phyloP scores from a whole-genome alignment of 2,113 vertebrate species.

The Spilogale gracilis region DNA sequence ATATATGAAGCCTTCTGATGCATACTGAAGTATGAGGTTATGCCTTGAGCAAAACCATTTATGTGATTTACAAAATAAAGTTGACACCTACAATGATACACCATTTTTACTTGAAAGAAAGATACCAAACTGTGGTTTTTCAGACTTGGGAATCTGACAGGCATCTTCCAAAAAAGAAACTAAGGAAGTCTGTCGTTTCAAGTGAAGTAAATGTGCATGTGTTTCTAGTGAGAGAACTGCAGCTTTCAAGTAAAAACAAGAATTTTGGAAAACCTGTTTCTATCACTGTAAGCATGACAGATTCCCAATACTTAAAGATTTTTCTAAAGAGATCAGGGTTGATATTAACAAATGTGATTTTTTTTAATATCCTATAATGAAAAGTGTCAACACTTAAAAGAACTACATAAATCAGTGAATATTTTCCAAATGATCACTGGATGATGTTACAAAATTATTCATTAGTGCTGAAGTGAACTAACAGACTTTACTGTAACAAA shows the following conservation, averaged over 20 bases:
- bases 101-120: constrained; percentile 5
- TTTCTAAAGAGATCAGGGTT: neutral
- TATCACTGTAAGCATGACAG: neutral
- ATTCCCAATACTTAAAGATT: neutral
- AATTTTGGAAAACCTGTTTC: constrained; percentile 12
- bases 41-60: neutral
- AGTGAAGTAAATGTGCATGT: neutral
- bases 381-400: constrained; percentile 15
- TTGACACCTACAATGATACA: neutral
- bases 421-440: neutral
- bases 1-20: neutral
- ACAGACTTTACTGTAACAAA: neutral
- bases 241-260: constrained; percentile 39
- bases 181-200: neutral
- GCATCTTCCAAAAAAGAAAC: neutral
- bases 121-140: neutral
- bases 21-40: neutral
- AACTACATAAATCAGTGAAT: neutral
- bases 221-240: neutral
- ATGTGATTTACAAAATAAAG: neutral
- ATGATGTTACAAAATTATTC: neutral
- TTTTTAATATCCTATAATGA: neutral
- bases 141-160: neutral
- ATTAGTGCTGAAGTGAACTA: neutral
- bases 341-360: neutral